phyloP scores from a whole-genome alignment of 2,797 vertebrate species.

The Propithecus deckenii region DNA sequence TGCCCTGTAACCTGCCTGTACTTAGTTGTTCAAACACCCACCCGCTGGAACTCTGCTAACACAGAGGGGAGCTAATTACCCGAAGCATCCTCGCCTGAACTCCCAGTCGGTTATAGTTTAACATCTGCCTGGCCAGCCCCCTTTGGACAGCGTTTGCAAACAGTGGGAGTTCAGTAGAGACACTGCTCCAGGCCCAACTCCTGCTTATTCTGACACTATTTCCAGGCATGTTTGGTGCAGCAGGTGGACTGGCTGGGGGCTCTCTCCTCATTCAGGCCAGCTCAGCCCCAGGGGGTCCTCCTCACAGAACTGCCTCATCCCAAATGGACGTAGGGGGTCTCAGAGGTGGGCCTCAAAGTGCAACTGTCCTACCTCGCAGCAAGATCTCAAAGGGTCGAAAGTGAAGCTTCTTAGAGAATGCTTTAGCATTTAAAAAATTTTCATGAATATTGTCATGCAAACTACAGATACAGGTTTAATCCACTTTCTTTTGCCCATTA shows the following conservation, averaged over 20 bases:
- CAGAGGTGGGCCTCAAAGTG: background rate
- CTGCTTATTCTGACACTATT: background rate
- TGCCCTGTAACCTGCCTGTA: background rate
- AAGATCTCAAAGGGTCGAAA: background rate
- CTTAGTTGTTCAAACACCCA: background rate
- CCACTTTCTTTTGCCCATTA: background rate
- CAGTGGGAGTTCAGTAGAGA: background rate
- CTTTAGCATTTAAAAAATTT: background rate
- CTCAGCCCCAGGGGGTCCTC: background rate
- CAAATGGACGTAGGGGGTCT: accelerated
- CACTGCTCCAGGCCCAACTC: background rate
- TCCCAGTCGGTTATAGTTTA: accelerated
- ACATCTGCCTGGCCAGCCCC: background rate
- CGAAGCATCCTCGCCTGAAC: background rate
- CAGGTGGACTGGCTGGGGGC: background rate
- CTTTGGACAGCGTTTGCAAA: background rate
- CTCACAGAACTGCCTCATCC: background rate
- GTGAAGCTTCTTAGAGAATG: background rate
- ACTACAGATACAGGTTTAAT: background rate
- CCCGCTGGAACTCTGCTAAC: background rate
- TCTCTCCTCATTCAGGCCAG: background rate
- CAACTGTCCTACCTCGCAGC: background rate
- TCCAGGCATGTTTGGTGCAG: background rate
- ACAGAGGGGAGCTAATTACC: too few relatives aligned
- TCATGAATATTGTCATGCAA: background rate